Conservation (phyloP, 1,140 invertebrate species). For the Trichonephila clavata region DNA sequence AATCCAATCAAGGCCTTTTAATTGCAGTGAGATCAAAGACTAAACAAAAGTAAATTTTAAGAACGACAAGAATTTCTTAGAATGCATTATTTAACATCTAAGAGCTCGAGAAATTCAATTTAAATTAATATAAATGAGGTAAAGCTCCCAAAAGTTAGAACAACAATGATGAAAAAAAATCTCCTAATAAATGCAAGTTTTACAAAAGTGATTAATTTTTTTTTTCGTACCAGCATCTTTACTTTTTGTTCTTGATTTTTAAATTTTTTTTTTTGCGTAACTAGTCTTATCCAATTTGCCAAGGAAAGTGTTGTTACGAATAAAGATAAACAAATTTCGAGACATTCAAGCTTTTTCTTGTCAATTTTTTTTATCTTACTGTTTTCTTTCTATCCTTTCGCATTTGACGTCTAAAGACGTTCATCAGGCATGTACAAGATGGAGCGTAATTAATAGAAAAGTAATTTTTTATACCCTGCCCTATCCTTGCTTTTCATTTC, state of each 20-base stretch:
- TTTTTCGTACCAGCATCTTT: neutral
- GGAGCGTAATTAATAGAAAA: constrained; percentile 4
- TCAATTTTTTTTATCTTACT: neutral
- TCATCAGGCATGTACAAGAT: neutral
- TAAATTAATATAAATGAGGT: constrained; percentile 40
- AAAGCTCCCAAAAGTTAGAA: neutral
- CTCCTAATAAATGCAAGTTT: constrained; percentile 1
- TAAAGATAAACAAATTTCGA: constrained; percentile 33
- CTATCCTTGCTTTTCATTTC: neutral
- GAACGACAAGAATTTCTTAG: neutral
- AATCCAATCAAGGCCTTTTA: constrained; percentile 28
- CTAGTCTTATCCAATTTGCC: constrained; percentile 40
- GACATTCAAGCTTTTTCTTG: neutral
- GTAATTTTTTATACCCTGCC: neutral
- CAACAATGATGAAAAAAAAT: neutral
- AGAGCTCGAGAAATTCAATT: constrained; percentile 15
- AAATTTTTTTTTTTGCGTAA: neutral
- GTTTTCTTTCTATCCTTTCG: neutral
- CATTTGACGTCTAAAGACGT: neutral
- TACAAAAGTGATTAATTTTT: constrained; percentile 45
- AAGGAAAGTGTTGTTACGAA: neutral
- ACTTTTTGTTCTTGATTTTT: constrained; percentile 3
- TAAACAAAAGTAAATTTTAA: constrained; percentile 40
- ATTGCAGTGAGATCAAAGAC: constrained; percentile 46
- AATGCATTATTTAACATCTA: constrained; percentile 53